Conservation (phyloP, 2,797 vertebrate species). For the Strix occidentalis region DNA sequence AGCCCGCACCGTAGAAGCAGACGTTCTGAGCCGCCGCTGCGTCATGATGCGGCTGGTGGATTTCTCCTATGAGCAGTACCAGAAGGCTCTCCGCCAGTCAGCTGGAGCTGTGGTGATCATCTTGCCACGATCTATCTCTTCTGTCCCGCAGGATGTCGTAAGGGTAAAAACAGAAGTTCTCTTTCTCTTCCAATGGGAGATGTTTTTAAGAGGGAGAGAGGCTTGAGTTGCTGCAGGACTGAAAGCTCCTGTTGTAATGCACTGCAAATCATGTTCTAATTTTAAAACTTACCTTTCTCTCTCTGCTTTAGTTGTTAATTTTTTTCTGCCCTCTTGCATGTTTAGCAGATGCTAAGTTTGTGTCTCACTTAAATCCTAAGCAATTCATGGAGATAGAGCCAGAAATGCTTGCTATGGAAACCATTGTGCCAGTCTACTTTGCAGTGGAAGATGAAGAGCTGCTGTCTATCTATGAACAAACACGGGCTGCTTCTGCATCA, state of each 20-base stretch:
- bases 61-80: constrained; percentile 95
- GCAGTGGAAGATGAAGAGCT: constrained; percentile 95
- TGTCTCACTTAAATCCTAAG: constrained; percentile 68
- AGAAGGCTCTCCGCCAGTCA: constrained; percentile 94
- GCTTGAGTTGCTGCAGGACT: not conserved
- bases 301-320: not conserved
- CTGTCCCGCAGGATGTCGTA: constrained; percentile 93
- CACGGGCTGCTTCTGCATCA: constrained; percentile 88
- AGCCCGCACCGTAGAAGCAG: constrained; percentile 92
- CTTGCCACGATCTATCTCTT: constrained; percentile 91
- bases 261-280: not conserved
- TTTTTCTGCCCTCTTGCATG: not conserved
- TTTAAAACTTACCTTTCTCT: not conserved
- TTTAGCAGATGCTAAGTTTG: not conserved
- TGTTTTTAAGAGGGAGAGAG: not conserved
- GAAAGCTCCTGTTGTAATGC: not conserved
- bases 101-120: constrained; percentile 96
- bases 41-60: constrained; percentile 95
- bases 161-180: constrained; percentile 77
- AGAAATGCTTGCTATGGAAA: constrained; percentile 96
- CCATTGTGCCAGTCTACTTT: constrained; percentile 95
- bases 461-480: constrained; percentile 95
- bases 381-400: constrained; percentile 99
- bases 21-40: constrained; percentile 95
- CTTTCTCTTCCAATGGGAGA: not conserved